A percentile compares a stretch with the other conserved stretches of the same genome.
phyloP scores from a whole-genome alignment of 1,140 invertebrate species.

The Asbolus verrucosus region DNA sequence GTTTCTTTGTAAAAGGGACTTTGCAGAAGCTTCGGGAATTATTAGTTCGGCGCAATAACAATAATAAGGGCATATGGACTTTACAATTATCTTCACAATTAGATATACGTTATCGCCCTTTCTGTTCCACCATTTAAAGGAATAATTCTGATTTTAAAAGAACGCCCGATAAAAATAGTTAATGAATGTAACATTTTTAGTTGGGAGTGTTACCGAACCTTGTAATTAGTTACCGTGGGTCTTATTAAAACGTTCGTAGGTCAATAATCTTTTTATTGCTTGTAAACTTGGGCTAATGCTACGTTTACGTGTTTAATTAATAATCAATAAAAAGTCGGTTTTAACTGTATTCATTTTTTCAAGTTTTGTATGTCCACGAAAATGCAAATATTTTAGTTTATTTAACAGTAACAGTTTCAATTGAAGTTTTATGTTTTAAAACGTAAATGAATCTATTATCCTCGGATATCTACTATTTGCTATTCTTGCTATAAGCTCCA shows the following conservation, averaged over 20 bases:
- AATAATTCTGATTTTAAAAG: constrained; percentile 15
- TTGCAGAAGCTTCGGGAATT: constrained; percentile 22
- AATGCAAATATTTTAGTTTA: too few relatives aligned
- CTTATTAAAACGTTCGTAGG: not conserved
- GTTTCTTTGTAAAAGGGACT: constrained; percentile 1
- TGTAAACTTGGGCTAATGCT: not conserved
- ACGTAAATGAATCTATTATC: too few relatives aligned
- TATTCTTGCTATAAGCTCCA: too few relatives aligned
- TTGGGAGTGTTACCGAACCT: not conserved
- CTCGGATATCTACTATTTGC: too few relatives aligned
- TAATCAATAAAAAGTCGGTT: too few relatives aligned
- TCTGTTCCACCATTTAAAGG: not conserved
- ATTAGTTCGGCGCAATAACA: constrained; percentile 27
- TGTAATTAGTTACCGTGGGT: constrained; percentile 6
- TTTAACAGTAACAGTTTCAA: too few relatives aligned
- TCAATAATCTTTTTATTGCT: constrained; percentile 3
- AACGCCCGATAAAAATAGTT: not conserved
- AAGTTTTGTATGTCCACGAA: too few relatives aligned
- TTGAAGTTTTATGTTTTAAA: too few relatives aligned
- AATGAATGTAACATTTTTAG: not conserved
- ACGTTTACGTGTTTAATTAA: not conserved
- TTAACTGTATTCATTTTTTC: too few relatives aligned
- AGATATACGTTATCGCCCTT: not conserved
- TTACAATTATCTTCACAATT: constrained; percentile 32
- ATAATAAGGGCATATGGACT: constrained; percentile 42